phyloP scores from a whole-genome alignment of 2,888 invertebrate species.

The Lomographa bimaculata region DNA sequence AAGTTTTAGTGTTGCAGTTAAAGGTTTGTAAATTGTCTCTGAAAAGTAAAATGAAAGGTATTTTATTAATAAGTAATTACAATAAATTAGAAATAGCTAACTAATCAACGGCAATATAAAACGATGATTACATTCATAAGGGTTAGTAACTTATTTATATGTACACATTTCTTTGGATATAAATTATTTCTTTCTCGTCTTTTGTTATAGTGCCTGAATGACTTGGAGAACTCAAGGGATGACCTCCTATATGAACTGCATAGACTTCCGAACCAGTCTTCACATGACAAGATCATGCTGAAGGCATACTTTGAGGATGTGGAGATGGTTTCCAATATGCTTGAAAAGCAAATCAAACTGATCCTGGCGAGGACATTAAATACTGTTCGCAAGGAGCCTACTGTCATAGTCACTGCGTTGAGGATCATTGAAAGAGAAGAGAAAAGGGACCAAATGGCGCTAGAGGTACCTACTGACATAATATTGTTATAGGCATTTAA shows the following conservation, averaged over 20 bases:
- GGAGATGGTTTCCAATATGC: constrained; percentile 92
- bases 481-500: no score
- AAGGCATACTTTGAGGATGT: constrained; percentile 99
- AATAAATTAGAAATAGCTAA: no score
- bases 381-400: constrained; percentile 97
- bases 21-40: no score
- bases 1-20: no score
- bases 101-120: no score
- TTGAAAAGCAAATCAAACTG: constrained; percentile 96
- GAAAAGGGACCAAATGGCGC: constrained; percentile 94
- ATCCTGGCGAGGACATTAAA: constrained; percentile 95
- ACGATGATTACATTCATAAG: no score
- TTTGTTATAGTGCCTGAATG: constrained; percentile 93
- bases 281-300: constrained; percentile 95
- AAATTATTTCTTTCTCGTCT: no score
- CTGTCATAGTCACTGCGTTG: constrained; percentile 97
- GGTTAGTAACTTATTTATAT: no score
- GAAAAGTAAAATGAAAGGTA: no score
- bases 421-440: constrained; percentile 99
- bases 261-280: constrained; percentile 95
- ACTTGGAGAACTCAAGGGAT: constrained; percentile 98
- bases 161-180: no score
- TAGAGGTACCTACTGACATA: constrained; percentile 73
- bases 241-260: constrained; percentile 97
- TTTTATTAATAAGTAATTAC: no score